These are phyloP conservation scores for Sarcoramphus papa DNA, from an alignment of 2,797 vertebrate genomes.

Conservation along the genomic window DNA sequence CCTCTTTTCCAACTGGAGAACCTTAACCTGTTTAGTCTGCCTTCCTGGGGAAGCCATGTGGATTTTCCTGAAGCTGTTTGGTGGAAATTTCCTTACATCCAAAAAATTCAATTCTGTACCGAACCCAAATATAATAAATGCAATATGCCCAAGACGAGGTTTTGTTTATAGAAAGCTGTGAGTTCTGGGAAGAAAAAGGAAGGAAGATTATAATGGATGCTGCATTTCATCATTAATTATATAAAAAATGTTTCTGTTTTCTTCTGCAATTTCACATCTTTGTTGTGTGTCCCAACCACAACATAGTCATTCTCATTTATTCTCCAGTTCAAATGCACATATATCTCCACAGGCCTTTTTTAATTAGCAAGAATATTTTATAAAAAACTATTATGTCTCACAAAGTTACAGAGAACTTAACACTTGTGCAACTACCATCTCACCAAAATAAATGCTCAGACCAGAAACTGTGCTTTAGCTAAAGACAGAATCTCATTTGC, in stretches of 20 bases:
- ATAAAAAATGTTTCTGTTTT: not conserved
- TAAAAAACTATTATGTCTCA: not conserved
- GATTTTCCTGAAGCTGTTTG: not conserved
- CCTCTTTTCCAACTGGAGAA: not conserved
- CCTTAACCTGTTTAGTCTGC: not conserved
- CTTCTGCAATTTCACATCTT: not conserved
- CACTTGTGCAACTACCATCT: not conserved
- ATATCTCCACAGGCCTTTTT: not conserved
- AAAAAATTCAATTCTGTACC: not conserved
- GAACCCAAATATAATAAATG: not conserved
- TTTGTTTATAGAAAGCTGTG: not conserved
- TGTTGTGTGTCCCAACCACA: not conserved
- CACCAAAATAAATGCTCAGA: not conserved
- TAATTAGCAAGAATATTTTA: not conserved
- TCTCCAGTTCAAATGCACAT: not conserved
- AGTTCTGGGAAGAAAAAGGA: not conserved
- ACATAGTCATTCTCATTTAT: not conserved
- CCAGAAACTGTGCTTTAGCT: not conserved
- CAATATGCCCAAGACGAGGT: not conserved
- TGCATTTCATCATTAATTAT: not conserved
- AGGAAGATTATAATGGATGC: not conserved
- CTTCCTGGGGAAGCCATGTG: not conserved
- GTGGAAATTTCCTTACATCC: not conserved
- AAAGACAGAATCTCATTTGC: constrained; percentile 1
- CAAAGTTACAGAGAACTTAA: not conserved